Percentiles rank a stretch among this genome's conserved stretches.
Conservation (phyloP, 1,140 invertebrate genomes). For the Caenorhabditis latens region DNA sequence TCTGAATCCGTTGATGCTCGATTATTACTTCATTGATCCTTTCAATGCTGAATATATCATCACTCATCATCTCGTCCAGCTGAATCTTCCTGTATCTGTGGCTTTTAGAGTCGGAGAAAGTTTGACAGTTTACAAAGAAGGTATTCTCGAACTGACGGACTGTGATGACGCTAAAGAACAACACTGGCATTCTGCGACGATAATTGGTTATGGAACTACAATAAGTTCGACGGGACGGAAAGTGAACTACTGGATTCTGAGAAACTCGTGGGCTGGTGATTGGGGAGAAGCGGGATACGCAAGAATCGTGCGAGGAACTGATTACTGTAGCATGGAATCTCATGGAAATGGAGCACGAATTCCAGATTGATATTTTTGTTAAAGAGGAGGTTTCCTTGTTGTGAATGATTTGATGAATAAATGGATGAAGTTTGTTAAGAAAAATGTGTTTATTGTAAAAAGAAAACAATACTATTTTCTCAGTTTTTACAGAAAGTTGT, state of each 20-base stretch:
- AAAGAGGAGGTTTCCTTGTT: no score
- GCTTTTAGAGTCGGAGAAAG: not conserved
- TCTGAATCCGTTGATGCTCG: not conserved
- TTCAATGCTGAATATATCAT: constrained; percentile 32
- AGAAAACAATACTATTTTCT: no score
- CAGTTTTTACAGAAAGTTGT: no score
- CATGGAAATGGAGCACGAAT: not conserved
- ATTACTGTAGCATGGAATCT: constrained; percentile 23
- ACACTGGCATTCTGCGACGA: constrained; percentile 17
- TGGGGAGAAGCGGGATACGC: constrained; percentile 11
- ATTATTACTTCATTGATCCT: constrained; percentile 1
- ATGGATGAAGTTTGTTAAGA: no score
- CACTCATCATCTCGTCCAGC: not conserved
- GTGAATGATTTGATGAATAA: no score
- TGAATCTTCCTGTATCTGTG: not conserved
- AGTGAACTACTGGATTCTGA: constrained; percentile 15
- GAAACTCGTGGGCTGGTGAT: not conserved
- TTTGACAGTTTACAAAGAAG: not conserved
- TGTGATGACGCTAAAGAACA: not conserved
- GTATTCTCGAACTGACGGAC: not conserved
- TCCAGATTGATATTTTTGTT: not conserved
- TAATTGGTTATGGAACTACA: constrained; percentile 15
- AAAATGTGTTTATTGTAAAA: no score
- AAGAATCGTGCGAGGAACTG: not conserved
- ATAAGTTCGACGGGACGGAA: not conserved